Conservation (phyloP, 2,113 vertebrate species). For the Psephotus haematonotus region DNA sequence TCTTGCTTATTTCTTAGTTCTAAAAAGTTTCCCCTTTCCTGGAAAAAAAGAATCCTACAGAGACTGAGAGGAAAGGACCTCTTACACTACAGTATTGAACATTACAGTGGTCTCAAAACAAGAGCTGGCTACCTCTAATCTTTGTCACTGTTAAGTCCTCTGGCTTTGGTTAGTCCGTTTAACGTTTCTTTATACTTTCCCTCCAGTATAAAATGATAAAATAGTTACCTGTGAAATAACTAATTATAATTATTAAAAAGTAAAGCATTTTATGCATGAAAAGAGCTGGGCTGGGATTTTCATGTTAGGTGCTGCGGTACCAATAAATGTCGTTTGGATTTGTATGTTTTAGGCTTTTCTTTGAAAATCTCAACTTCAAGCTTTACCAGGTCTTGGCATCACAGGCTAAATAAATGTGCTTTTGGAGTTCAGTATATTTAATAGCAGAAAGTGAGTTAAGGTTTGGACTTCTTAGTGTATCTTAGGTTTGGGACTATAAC, state of each 20-base stretch:
- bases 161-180: not conserved
- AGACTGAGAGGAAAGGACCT: not conserved
- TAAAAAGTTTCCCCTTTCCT: not conserved
- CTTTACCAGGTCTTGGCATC: constrained; percentile 10
- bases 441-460: constrained; percentile 20
- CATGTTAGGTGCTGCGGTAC: not conserved
- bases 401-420: constrained; percentile 1
- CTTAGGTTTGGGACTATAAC: not conserved
- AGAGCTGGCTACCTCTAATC: not conserved
- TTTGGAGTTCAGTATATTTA: constrained; percentile 19
- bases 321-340: not conserved
- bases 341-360: not conserved
- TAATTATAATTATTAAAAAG: not conserved
- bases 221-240: not conserved
- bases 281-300: not conserved
- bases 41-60: rapidly evolving
- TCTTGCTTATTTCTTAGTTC: not conserved
- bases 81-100: not conserved
- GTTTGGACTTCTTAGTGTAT: not conserved
- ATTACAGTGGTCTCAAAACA: not conserved
- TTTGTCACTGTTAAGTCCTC: not conserved
- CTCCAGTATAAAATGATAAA: not conserved
- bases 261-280: not conserved
- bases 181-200: not conserved
- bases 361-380: not conserved